Evolutionary conservation across 2,888 invertebrate species (phyloP).

Genomic region (Mamestra brassicae): DNA sequence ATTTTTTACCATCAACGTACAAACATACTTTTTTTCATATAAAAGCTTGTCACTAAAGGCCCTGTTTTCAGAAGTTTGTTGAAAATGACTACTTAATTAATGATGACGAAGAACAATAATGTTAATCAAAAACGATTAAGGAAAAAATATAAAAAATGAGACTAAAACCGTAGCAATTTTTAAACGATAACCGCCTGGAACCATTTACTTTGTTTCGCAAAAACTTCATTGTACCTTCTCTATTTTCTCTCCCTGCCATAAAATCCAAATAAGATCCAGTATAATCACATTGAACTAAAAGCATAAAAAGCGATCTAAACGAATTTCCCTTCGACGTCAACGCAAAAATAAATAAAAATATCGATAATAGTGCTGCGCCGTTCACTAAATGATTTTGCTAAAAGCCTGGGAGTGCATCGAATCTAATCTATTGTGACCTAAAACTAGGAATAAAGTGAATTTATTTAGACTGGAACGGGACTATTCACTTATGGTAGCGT

Average conservation of each 20-base stretch:
- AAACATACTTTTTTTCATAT: no score
- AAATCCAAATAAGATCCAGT: constrained; percentile 6
- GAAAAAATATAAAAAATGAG: no score
- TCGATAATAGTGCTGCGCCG: constrained; percentile 24
- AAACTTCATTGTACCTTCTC: background rate
- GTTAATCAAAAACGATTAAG: background rate
- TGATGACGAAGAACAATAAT: background rate
- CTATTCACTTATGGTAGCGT: background rate
- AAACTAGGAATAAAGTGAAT: constrained; percentile 23
- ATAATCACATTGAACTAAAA: constrained; percentile 28
- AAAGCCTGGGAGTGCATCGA: constrained; percentile 39
- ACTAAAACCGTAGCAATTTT: background rate
- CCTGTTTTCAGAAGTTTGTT: background rate
- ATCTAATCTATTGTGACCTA: constrained; percentile 38
- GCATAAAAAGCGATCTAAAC: constrained; percentile 16
- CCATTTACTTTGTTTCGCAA: background rate
- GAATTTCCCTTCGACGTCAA: background rate
- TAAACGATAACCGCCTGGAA: background rate
- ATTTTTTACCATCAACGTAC: no score
- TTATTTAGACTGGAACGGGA: constrained; percentile 1
- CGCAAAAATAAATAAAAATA: constrained; percentile 13
- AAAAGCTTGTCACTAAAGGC: no score
- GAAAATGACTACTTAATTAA: background rate
- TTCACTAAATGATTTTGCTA: constrained; percentile 48
- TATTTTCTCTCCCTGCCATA: background rate